Percentiles rank a stretch among this genome's conserved stretches.
Evolutionary conservation across 2,888 invertebrate genomes (phyloP).

Genomic region (Tiliacea aurago): DNA sequence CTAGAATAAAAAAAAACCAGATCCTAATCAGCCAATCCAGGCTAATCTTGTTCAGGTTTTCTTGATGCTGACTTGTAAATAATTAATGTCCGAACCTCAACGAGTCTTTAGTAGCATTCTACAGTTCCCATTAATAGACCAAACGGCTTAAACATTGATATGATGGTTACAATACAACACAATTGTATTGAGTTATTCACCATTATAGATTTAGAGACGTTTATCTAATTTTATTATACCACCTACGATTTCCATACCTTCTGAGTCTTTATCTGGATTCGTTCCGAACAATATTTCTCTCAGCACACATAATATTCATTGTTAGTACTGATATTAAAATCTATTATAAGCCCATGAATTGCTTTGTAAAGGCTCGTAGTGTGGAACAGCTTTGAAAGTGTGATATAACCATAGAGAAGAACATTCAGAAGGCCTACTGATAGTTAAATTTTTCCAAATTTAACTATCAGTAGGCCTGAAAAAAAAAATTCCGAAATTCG

Average conservation of each 20-base stretch:
- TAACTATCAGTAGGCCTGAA: no score
- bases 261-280: slow-evolving; percentile 33
- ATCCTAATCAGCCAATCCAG: no score
- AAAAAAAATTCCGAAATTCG: no score
- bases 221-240: slow-evolving; percentile 29
- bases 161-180: no score
- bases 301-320: slow-evolving; percentile 9
- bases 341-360: slow-evolving; percentile 33
- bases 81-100: background rate
- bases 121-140: background rate
- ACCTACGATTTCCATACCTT: slow-evolving; percentile 32
- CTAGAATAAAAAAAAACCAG: no score
- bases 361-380: slow-evolving; percentile 19
- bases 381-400: slow-evolving; percentile 30
- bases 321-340: slow-evolving; percentile 33
- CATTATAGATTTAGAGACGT: slow-evolving; percentile 14
- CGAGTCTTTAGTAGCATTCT: background rate
- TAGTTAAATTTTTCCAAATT: no score
- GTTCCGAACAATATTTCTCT: slow-evolving; percentile 39
- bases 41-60: no score
- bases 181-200: no score
- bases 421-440: slow-evolving; percentile 20
- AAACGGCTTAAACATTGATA: background rate
- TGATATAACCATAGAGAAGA: slow-evolving; percentile 7
- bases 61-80: no score